These are phyloP conservation scores for Salvator merianae DNA, from an alignment of 2,113 vertebrate species.

Conservation along the genomic window DNA sequence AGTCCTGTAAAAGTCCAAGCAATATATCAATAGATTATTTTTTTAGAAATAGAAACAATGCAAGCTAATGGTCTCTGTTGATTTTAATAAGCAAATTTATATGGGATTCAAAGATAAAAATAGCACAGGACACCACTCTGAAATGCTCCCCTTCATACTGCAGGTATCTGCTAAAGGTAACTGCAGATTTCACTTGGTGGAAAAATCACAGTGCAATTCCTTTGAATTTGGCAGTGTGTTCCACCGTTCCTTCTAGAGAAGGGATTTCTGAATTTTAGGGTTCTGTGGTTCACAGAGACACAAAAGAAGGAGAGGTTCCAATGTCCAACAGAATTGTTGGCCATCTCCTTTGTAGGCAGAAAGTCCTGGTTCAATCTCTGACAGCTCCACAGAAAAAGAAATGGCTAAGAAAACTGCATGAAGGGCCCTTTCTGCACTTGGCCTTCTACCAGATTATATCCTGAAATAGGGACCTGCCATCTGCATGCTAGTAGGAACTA, in stretches of 20 bases:
- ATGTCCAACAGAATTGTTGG: neutral
- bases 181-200: slow-evolving; percentile 23
- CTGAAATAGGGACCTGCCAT: too few species aligned
- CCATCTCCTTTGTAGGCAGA: too few species aligned
- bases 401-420: too few species aligned
- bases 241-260: neutral
- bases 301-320: neutral
- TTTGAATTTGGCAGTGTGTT: slow-evolving; percentile 12
- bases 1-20: slow-evolving; percentile 81
- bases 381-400: too few species aligned
- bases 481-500: too few species aligned
- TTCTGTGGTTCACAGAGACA: slow-evolving; percentile 28
- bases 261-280: slow-evolving; percentile 32
- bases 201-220: neutral
- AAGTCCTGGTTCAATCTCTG: too few species aligned
- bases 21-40: slow-evolving; percentile 85
- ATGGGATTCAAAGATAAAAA: slow-evolving; percentile 75
- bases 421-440: too few species aligned
- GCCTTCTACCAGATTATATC: too few species aligned
- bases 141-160: slow-evolving; percentile 30
- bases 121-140: slow-evolving; percentile 55
- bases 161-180: slow-evolving; percentile 42
- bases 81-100: slow-evolving; percentile 84
- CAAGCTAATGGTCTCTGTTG: slow-evolving; percentile 81
- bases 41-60: slow-evolving; percentile 72